Base-by-base conservation (phyloP, 2,888 invertebrate genomes). In the Eulithis testata region DNA sequence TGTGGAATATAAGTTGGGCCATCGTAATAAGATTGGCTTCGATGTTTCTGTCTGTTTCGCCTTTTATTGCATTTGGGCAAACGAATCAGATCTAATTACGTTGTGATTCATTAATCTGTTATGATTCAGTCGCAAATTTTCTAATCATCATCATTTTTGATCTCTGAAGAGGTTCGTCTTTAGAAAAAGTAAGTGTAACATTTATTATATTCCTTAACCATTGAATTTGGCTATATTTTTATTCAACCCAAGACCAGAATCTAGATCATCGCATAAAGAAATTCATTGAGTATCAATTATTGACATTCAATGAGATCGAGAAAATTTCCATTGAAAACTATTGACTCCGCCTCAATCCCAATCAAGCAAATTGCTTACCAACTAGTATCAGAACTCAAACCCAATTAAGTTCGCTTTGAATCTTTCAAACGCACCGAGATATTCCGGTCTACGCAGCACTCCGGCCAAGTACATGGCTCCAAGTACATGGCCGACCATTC, bases 381-480 rank as follows among this genome's bases (percentile, higher is more conserved):
- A 74, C 73, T 73, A 74, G 71, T 72, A 80, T 77, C 74, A 74
- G 58, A 80, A 76, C 76, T 79, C 79, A 79, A 81, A 84, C 83
- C 88, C 86, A 89, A 91, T 91, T 90, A 89, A 87, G 82, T 79
- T 84, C 73, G 79, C 82, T 86, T 86, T 86, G 87, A 89, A 87
- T 89, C 87, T 91, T 87, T 91, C 87, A 86, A 90, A 86, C 85
- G 86, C 79, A 83, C 71, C 81, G 76, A 86, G 83, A 84, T 81
- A 82, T 79, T 80, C 79, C 81, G 77, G 84, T 83, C 86, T 86
- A 90, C 89, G 91, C 87, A 89, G 87, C 88, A 86, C 90, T 91
- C 87, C 81, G 49, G 51, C 27, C 14, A 47, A 66, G 63, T 85
- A 88, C 86, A 85, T 85, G 83, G 31, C 6, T 31, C 31, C 31